These are phyloP conservation scores for Lates calcarifer DNA, from an alignment of 2,113 vertebrate species.

Conservation along the genomic window DNA sequence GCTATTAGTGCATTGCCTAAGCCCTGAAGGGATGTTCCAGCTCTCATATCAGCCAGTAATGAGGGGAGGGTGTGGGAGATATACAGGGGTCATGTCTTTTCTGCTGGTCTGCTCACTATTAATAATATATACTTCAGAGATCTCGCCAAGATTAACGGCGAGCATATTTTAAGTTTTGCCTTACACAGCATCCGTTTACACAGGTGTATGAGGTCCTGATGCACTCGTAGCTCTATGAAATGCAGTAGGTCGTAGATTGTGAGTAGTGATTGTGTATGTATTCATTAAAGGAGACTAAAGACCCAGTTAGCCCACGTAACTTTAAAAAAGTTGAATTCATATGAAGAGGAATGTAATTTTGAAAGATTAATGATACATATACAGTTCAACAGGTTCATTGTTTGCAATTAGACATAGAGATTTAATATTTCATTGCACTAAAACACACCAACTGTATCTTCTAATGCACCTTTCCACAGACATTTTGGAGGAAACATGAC, in stretches of 20 bases:
- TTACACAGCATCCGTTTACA: not conserved
- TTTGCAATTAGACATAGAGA: not conserved
- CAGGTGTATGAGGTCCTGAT: not conserved
- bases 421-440: not conserved
- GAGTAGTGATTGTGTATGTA: not conserved
- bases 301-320: not conserved
- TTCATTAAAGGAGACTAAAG: not conserved
- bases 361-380: not conserved
- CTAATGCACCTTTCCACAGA: not conserved
- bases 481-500: too few species aligned
- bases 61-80: slow-evolving; percentile 43
- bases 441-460: not conserved
- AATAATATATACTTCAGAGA: slow-evolving; percentile 57
- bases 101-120: slow-evolving; percentile 45
- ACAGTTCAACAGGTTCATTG: not conserved
- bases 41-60: slow-evolving; percentile 68
- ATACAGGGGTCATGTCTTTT: slow-evolving; percentile 51
- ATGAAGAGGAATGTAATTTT: not conserved
- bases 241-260: not conserved
- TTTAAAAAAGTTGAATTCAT: not conserved
- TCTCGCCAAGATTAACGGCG: slow-evolving; percentile 8
- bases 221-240: not conserved
- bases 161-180: slow-evolving; percentile 6
- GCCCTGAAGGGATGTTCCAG: slow-evolving; percentile 59
- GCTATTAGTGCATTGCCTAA: slow-evolving; percentile 48